Percentiles rank a stretch among this genome's conserved stretches.
Evolutionary conservation across 1,140 invertebrate genomes (phyloP).

Genomic region (Tetramorium parvispinum): DNA sequence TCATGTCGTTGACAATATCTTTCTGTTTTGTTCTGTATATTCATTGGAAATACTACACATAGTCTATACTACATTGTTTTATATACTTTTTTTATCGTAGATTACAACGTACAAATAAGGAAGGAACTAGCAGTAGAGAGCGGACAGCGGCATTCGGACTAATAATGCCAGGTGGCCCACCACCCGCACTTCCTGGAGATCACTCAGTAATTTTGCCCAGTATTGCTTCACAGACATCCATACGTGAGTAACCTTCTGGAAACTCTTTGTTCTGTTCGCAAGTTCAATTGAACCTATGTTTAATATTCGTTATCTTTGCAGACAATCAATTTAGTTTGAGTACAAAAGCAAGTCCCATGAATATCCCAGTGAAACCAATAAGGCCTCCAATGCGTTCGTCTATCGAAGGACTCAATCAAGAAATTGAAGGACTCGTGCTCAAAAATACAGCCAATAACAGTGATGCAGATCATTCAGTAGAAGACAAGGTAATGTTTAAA

Average conservation of each 20-base stretch:
- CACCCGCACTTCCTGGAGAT: constrained; percentile 84
- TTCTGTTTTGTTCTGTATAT: neutral
- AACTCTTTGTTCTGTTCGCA: neutral
- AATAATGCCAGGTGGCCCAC: constrained; percentile 84
- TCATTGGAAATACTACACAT: neutral
- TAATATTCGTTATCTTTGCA: constrained; percentile 62
- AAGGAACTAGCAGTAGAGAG: constrained; percentile 85
- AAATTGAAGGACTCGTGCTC: constrained; percentile 91
- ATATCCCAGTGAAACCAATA: constrained; percentile 87
- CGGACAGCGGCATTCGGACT: constrained; percentile 85
- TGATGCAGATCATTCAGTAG: constrained; percentile 82
- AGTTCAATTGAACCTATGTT: neutral
- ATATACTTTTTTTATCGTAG: constrained; percentile 68
- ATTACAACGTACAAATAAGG: constrained; percentile 85
- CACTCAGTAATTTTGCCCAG: constrained; percentile 83
- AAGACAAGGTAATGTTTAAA: constrained; percentile 80
- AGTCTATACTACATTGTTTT: neutral
- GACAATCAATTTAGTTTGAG: constrained; percentile 84
- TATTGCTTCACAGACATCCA: constrained; percentile 84
- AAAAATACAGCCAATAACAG: constrained; percentile 82
- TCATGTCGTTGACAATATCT: neutral
- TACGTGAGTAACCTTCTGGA: constrained; percentile 74
- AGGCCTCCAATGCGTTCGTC: constrained; percentile 91
- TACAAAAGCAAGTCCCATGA: constrained; percentile 87
- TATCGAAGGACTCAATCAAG: constrained; percentile 94